Evolutionary conservation across 2,113 vertebrate species (phyloP).

Genomic region (Ranitomeya variabilis): DNA sequence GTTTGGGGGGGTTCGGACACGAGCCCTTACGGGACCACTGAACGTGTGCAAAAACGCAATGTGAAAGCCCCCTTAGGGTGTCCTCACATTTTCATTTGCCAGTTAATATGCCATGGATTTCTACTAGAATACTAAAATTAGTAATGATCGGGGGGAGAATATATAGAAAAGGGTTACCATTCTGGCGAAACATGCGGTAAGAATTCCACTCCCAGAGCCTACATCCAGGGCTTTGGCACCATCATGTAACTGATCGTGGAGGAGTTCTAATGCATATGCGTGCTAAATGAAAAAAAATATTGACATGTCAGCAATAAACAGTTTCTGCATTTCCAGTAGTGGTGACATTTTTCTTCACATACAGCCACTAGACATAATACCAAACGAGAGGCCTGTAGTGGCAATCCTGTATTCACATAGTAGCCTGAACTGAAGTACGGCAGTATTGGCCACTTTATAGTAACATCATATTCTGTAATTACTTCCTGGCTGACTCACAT

Average conservation of each 20-base stretch:
- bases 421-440: neutral
- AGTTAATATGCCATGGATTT: neutral
- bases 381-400: neutral
- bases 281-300: slow-evolving; percentile 75
- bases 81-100: too few relatives aligned
- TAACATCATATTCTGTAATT: too few relatives aligned
- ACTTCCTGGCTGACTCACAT: too few relatives aligned
- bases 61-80: too few relatives aligned
- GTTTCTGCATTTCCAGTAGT: neutral
- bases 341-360: neutral
- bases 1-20: too few relatives aligned
- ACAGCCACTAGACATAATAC: neutral
- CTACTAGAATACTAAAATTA: neutral
- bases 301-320: neutral
- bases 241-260: slow-evolving; percentile 92
- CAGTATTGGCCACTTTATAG: neutral
- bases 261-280: slow-evolving; percentile 94
- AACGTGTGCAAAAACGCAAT: too few relatives aligned
- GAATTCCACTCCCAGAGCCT: slow-evolving; percentile 96
- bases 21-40: too few relatives aligned
- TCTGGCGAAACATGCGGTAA: slow-evolving; percentile 93
- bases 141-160: neutral
- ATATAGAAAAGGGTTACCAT: slow-evolving; percentile 79
- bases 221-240: slow-evolving; percentile 97
- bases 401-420: neutral